Base-by-base conservation (phyloP, 2,113 vertebrate genomes). In the Alces alces region DNA sequence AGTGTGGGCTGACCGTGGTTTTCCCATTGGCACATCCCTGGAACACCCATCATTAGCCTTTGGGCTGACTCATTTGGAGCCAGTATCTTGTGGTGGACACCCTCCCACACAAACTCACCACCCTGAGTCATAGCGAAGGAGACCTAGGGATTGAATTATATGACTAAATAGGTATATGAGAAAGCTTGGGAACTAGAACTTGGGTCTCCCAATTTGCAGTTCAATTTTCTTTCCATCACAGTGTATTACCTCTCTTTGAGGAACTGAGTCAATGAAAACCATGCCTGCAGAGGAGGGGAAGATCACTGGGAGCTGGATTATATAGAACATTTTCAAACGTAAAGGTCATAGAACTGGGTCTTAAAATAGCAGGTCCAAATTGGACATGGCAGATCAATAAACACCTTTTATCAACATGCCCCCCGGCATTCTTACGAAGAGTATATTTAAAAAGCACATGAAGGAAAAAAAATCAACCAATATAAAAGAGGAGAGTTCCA, bases 211-310 rank as follows among this genome's bases (percentile, higher is more conserved):
- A 33, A 89, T 70, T 78, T 83, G 21, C n/a, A 82, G 76, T 78
- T 92, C 92, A 91, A 83, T 89, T 89, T 93, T 86, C 54, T 96
- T 80, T 93, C 66, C 61, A 86, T 28, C 15, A 83, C 14, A 21
- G 93, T 25, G 19, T 9, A 91, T 27, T 58, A 61, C 10, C 1
- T 86, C 36, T 82, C 60, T 91, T 82, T 83, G 61, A 89, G 43
- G 23, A 78, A 96, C 5, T 17, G 7, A 91, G 39, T 92, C 87
- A 93, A 96, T 87, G 82, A 64, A 96, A 58, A 54, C 16, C 14
- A 86, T 21, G 66, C 23, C 10, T 73, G 66, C 39, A 58, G 55
- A 43, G 55, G 6, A 95, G 45, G 27, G 19, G 12, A 33, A 50
- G 54, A 87, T 94, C 11, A 90, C 6, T 19, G 28, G 61, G 33